Evolutionary conservation across 1,140 invertebrate genomes (phyloP), one percentile per base, ranked within the genome.

Genomic region (Melitaea cinxia): DNA sequence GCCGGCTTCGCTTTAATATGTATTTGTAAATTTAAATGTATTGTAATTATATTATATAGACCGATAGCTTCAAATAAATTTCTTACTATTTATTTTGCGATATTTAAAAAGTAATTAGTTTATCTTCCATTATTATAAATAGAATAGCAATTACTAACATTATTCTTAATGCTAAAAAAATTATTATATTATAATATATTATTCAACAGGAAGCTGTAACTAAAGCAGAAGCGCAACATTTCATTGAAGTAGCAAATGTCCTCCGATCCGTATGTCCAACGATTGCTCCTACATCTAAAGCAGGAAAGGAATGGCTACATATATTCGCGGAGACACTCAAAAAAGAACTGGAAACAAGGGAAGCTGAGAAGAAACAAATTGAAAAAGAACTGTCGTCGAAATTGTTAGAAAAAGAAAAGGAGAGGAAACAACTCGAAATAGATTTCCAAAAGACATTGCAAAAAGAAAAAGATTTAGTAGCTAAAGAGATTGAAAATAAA

Each of bases 221-320:
- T 14, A 92, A 92, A 74, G 84, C 92, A 0, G 85, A 88, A 77
- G 74, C 80, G 17, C 89, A 93, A 58, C 92, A 94, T 67, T 92
- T 94, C 73, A 83, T 88, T 33, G 84, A 87, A 60, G 92, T 93
- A 15, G 93, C 92, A 58, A 84, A 91, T 50, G 88, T 94, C 14
- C 73, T 95, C 1, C 90, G 92, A 24, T 91, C 92, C 65, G 91
- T 93, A 72, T 94, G 94, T 71, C 94, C 94, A 1, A 82, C 90
- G 12, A 91, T 94, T 9, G 91, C 91, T 21, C 87, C 93, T 2
- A 54, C 79, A 0, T 80, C 88, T n/a, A 78, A 86, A 59, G 74
- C 58, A 0, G 83, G 92, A 53, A 82, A 90, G 2, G 85, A 90
- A 6, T 94, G 93, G 93, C 68, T 94, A 4, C 89, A 83, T 57